Base-by-base conservation (phyloP, 37 sponge, comb jelly and placozoan genomes). In the Bolinopsis microptera region DNA sequence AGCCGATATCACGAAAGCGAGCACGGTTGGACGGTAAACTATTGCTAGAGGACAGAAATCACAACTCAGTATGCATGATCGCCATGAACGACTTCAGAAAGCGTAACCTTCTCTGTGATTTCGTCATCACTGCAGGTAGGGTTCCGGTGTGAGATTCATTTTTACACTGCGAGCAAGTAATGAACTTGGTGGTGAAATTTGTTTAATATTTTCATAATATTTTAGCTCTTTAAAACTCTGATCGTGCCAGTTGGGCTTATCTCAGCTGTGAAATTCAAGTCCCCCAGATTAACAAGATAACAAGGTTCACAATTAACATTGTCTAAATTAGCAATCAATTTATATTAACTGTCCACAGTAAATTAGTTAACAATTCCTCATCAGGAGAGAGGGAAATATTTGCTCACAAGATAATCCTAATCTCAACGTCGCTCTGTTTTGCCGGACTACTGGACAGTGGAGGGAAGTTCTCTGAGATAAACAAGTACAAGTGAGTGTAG, bases 371-470 rank as follows among this genome's bases (percentile, higher is more conserved):
- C n/a, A n/a, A n/a, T n/a, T n/a, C n/a, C n/a, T n/a, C n/a, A n/a
- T 16, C 90, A 86, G 90, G 90, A 3, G 90, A 86, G 3, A 86
- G 48, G 22, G 90, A 86, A 38, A 86, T 86, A 33, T 34, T 34
- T 36, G 90, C 90, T 26, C 90, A 86, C 90, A 86, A 86, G 61
- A 86, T 86, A 86, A 86, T 86, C 61, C 61, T 86, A 1, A 41
- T 86, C 16, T 86, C 90, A 23, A 36, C 90, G 2, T 86, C 90
- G 0, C 90, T 86, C 2, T 86, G 90, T 34, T 86, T 86, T 40
- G 90, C 90, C 2, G 26, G 36, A 26, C 61, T 86, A 27, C 61
- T 86, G 2, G 90, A 86, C 30, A 41, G 61, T 26, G 61, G 61
- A n/a, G 61, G 35, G 8, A 41, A 39, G 61, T 39, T 86, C 41